Conservation (phyloP, 2,888 invertebrate genomes). For the Hoplodrina ambigua region DNA sequence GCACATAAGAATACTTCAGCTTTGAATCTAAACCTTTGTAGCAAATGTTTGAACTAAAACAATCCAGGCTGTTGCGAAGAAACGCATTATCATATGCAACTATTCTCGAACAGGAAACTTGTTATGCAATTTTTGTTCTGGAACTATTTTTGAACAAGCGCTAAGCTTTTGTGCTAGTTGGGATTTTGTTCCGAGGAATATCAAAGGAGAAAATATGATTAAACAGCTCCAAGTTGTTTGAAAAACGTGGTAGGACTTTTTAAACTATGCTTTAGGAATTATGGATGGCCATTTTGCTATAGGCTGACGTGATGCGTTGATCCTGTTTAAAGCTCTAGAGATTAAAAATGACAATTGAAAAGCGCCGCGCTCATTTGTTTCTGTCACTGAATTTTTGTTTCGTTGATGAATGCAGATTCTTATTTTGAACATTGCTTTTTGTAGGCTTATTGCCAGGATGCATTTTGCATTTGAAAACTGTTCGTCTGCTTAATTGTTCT, state of each 20-base stretch:
- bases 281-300: conserved; percentile 35
- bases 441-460: conserved; percentile 21
- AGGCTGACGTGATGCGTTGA: conserved; percentile 37
- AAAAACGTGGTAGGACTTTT: conserved; percentile 35
- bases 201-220: conserved; percentile 59
- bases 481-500: not conserved
- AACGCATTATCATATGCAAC: conserved; percentile 65
- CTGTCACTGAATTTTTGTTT: conserved; percentile 39
- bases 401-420: conserved; percentile 18
- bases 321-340: conserved; percentile 38
- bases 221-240: conserved; percentile 52
- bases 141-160: conserved; percentile 64
- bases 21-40: conserved; percentile 54
- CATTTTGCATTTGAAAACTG: conserved; percentile 21
- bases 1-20: conserved; percentile 46
- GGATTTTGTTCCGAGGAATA: conserved; percentile 57
- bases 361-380: conserved; percentile 37
- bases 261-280: conserved; percentile 36
- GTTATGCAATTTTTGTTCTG: conserved; percentile 65
- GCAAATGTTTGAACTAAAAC: conserved; percentile 59
- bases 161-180: conserved; percentile 60
- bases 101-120: conserved; percentile 57
- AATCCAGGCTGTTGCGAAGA: conserved; percentile 57
- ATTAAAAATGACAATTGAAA: conserved; percentile 52
- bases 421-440: conserved; percentile 34